Evolutionary conservation across 2,888 invertebrate species (phyloP).

Genomic region (Phyllotreta cruciferae): DNA sequence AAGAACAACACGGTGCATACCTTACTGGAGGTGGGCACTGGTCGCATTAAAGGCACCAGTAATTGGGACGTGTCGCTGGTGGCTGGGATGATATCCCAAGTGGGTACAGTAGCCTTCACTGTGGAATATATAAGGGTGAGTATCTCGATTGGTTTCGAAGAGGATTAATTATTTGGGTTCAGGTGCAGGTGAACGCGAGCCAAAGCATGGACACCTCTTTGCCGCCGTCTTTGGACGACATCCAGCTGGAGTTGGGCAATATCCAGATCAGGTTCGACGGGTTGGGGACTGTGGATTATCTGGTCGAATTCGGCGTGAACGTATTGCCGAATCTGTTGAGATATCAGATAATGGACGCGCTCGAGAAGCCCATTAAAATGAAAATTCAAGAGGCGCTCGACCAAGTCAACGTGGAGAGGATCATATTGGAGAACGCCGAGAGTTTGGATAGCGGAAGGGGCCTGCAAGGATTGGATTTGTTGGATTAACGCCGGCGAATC

Average conservation of each 20-base stretch:
- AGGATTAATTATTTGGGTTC: slow-evolving; percentile 18
- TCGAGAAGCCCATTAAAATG: slow-evolving; percentile 79
- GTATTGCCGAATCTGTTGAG: slow-evolving; percentile 84
- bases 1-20: slow-evolving; percentile 73
- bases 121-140: slow-evolving; percentile 76
- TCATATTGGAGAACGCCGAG: slow-evolving; percentile 74
- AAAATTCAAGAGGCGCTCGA: slow-evolving; percentile 77
- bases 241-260: slow-evolving; percentile 75
- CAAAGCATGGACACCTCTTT: slow-evolving; percentile 81
- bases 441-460: slow-evolving; percentile 64
- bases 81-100: slow-evolving; percentile 71
- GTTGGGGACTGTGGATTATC: slow-evolving; percentile 85
- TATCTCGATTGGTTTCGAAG: slow-evolving; percentile 5
- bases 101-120: slow-evolving; percentile 78
- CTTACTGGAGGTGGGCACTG: slow-evolving; percentile 79
- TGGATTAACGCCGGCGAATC: neutral
- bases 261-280: slow-evolving; percentile 85
- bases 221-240: slow-evolving; percentile 72
- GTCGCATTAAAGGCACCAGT: slow-evolving; percentile 76
- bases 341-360: slow-evolving; percentile 85
- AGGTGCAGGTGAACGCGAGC: slow-evolving; percentile 69
- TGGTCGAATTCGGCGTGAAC: slow-evolving; percentile 81
- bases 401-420: slow-evolving; percentile 75
- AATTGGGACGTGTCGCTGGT: slow-evolving; percentile 79
- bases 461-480: slow-evolving; percentile 12